Conservation (phyloP, 2,888 invertebrate genomes). For the Tolmerus cingulatus region DNA sequence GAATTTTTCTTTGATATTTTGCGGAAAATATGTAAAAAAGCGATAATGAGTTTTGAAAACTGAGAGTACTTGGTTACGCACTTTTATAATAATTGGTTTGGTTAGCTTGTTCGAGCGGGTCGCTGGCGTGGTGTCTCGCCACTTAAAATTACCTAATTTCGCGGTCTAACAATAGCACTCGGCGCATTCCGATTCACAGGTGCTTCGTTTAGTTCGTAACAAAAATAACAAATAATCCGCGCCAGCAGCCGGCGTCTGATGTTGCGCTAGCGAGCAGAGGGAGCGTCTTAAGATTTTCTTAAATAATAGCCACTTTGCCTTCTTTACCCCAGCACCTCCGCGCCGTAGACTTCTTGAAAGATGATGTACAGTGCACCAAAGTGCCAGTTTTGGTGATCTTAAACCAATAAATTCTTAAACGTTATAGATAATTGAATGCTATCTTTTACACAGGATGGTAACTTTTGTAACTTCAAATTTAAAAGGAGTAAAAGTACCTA, state of each 20-base stretch:
- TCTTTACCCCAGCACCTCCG: neutral
- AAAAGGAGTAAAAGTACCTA: too few species aligned
- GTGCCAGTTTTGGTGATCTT: too few species aligned
- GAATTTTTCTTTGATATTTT: neutral
- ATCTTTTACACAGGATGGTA: too few species aligned
- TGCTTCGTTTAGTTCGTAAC: neutral
- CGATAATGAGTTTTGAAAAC: neutral
- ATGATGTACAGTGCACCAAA: too few species aligned
- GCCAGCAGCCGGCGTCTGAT: constrained; percentile 7
- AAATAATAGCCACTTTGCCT: neutral
- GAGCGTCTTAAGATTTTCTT: neutral
- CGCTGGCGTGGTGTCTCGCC: neutral
- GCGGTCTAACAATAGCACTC: neutral
- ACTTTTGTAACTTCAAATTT: too few species aligned
- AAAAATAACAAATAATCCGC: constrained; percentile 34
- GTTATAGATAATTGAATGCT: too few species aligned
- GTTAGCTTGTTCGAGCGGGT: neutral
- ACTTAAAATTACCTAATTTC: constrained; percentile 19
- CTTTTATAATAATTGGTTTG: neutral
- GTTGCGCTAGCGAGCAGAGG: neutral
- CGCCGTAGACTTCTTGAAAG: neutral
- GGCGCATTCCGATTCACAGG: constrained; percentile 29
- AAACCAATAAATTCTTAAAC: too few species aligned
- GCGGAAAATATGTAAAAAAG: neutral
- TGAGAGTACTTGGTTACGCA: neutral